Percentiles rank a stretch among this genome's conserved stretches.
Conservation (phyloP, 2,113 vertebrate genomes). For the Coturnix japonica region DNA sequence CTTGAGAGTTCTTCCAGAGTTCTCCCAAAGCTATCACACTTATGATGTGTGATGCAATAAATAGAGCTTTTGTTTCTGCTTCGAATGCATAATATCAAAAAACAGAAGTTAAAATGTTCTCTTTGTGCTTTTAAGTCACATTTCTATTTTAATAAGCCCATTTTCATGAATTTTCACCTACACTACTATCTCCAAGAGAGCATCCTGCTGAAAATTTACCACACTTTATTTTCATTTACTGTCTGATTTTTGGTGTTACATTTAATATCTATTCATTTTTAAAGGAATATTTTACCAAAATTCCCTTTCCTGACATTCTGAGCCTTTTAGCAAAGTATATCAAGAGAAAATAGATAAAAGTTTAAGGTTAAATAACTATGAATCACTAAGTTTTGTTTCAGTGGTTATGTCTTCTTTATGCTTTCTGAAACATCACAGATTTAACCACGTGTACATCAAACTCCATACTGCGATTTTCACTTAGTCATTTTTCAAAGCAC, state of each 20-base stretch:
- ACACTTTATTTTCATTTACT: neutral
- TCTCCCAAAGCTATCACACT: neutral
- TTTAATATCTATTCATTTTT: neutral
- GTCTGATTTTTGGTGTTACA: neutral
- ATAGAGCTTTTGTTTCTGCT: neutral
- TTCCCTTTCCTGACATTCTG: neutral
- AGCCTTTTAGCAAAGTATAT: neutral
- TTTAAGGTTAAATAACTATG: neutral
- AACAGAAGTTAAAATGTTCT: neutral
- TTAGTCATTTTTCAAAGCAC: neutral
- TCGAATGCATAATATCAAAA: neutral
- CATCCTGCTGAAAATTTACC: neutral
- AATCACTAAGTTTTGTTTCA: neutral
- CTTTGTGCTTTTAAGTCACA: neutral
- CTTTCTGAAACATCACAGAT: neutral
- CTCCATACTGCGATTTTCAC: neutral
- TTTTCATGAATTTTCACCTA: neutral
- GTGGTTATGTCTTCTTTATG: neutral
- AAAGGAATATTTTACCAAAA: neutral
- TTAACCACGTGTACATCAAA: fast-evolving
- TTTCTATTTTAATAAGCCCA: neutral
- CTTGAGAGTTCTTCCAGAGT: neutral
- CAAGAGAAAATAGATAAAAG: neutral
- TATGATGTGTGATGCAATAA: too few relatives aligned
- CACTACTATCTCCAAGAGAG: neutral